Base-by-base conservation (phyloP, 1,140 invertebrate genomes). In the Trichoplusia ni region DNA sequence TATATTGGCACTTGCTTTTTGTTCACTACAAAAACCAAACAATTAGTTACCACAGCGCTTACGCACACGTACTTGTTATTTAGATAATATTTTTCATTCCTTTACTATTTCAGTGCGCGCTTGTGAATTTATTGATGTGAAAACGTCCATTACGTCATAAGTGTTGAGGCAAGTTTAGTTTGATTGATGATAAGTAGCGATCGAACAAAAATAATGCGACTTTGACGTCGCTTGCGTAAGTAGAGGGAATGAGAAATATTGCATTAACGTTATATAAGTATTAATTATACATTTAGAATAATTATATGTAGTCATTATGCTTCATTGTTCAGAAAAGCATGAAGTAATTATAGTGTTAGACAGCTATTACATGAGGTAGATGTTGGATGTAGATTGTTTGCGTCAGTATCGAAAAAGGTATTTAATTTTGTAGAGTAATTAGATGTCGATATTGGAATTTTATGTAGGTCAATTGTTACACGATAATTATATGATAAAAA, bases 201-300 rank as follows among this genome's bases (percentile, higher is more conserved):
- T 58, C 21, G 46, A 56, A 62, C 11, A 16, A 44, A 54, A 63
- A 54, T 44, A 51, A 18, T 44, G 16, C 13, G 16, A 47, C 8
- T 25, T 47, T 61, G 16, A 61, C 19, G 31, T 16, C 14, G 38
- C 38, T 73, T 76, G 67, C 40, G 59, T 72, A 71, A 64, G 65
- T 79, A 77, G 72, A 73, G 56, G 78, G 78, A 83, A 82, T 83
- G 81, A 81, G 71, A 82, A 79, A 73, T 81, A 74, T 77, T 69
- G 33, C 14, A 58, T 21, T 67, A 63, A 23, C 29, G 1, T 68
- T 62, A 46, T 27, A 40, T 73, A 64, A 53, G 23, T 56, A 40
- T 21, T 56, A 29, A 14, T 67, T 49, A 73, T 38, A 56, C 13
- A 53, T 35, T 25, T 65, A 49, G 56, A 19, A 13, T 35, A 40